A percentile compares a stretch with the other conserved stretches of the same genome.
Evolutionary conservation across 2,113 vertebrate genomes (phyloP).

Genomic region (Nesospiza acunhae): DNA sequence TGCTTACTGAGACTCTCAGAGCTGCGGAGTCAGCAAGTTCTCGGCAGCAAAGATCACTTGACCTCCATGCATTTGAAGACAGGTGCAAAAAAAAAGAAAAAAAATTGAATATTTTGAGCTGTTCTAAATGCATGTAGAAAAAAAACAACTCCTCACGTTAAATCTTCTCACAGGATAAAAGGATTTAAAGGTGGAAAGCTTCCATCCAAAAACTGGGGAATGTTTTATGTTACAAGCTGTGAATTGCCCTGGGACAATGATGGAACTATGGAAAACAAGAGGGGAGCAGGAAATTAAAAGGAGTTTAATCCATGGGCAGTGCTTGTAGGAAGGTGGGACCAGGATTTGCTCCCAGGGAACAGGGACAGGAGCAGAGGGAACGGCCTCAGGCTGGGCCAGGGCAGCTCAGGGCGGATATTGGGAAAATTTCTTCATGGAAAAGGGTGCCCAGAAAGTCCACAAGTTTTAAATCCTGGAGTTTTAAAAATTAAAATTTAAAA

Average conservation of each 20-base stretch:
- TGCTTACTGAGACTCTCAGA: not conserved
- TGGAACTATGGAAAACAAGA: not conserved
- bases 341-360: not conserved
- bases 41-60: not conserved
- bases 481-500: not conserved
- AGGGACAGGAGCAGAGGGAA: not conserved
- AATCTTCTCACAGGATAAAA: not conserved
- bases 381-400: rapidly evolving
- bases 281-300: not conserved
- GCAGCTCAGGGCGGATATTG: rapidly evolving
- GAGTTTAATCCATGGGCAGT: not conserved
- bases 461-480: no score
- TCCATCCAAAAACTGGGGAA: not conserved
- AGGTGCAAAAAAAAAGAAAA: not conserved
- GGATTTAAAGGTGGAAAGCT: not conserved
- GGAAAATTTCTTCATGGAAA: not conserved
- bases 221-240: not conserved
- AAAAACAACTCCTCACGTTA: not conserved
- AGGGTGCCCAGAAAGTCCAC: not conserved
- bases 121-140: not conserved
- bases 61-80: not conserved
- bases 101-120: not conserved
- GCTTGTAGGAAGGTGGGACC: not conserved
- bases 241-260: not conserved
- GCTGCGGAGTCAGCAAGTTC: not conserved